These are phyloP conservation scores for Entomobrya proxima DNA, from an alignment of 2,888 invertebrate species.

Conservation along the genomic window DNA sequence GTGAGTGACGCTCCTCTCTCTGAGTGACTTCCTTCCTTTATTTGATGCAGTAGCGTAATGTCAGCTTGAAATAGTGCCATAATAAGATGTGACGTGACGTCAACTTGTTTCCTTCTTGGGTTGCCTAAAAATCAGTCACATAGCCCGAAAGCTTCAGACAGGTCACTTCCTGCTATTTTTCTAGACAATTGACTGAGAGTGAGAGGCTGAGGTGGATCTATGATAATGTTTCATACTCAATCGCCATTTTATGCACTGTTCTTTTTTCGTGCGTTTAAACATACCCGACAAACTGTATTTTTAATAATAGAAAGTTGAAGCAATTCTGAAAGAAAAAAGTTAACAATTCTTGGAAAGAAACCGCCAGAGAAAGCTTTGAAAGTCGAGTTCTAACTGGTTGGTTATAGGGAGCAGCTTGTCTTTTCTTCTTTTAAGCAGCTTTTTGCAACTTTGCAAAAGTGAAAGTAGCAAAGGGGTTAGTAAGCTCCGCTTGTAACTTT, in stretches of 20 bases:
- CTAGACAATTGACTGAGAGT: background rate
- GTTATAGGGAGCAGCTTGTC: background rate
- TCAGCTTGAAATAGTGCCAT: constrained; percentile 48
- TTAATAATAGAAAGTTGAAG: background rate
- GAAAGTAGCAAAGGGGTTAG: background rate
- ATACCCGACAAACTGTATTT: constrained; percentile 1
- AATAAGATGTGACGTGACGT: constrained; percentile 61
- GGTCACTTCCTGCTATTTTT: constrained; percentile 40
- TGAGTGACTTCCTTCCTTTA: constrained; percentile 60
- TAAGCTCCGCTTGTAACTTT: constrained; percentile 23
- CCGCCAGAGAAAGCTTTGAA: background rate
- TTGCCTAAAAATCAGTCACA: constrained; percentile 52
- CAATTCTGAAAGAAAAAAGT: constrained; percentile 16
- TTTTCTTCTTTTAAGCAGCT: constrained; percentile 23
- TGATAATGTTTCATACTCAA: background rate
- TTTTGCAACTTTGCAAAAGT: constrained; percentile 6
- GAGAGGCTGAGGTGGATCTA: background rate
- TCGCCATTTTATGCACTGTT: background rate
- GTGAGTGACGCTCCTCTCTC: background rate
- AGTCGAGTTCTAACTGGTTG: background rate
- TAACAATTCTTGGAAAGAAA: background rate
- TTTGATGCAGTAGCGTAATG: constrained; percentile 53
- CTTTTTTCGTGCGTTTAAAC: no score
- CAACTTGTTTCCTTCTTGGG: constrained; percentile 48
- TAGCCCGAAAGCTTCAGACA: constrained; percentile 20